Evolutionary conservation across 2,888 invertebrate species (phyloP).

Genomic region (Ophion ventricosus): DNA sequence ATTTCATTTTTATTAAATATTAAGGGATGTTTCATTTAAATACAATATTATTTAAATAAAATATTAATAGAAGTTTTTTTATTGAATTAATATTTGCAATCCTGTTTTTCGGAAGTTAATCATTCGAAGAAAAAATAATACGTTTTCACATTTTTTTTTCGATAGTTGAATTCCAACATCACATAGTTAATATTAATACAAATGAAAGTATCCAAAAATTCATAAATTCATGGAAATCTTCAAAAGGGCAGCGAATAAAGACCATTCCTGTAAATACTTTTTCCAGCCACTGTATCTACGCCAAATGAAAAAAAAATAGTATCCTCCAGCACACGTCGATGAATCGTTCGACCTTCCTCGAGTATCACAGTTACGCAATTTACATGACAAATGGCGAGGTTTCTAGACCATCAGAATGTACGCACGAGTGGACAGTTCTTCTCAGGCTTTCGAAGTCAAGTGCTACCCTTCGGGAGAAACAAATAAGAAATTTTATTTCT

Average conservation of each 20-base stretch:
- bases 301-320: too few relatives aligned
- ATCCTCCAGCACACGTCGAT: too few relatives aligned
- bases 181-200: background rate
- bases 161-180: background rate
- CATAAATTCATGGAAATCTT: too few relatives aligned
- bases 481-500: background rate
- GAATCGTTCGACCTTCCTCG: background rate
- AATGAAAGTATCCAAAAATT: background rate
- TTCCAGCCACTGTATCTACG: too few relatives aligned
- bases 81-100: too few relatives aligned
- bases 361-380: conserved; percentile 75
- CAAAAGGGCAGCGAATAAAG: too few relatives aligned
- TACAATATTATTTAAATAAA: too few relatives aligned
- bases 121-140: too few relatives aligned
- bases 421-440: conserved; percentile 24
- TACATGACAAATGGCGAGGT: conserved; percentile 67
- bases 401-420: background rate
- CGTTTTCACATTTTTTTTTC: background rate
- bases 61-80: too few relatives aligned
- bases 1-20: background rate
- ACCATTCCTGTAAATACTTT: too few relatives aligned
- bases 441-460: background rate
- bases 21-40: background rate
- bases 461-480: background rate
- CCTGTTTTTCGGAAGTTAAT: too few relatives aligned